A percentile compares a stretch with the other conserved stretches of the same genome.
Evolutionary conservation across 2,797 vertebrate genomes (phyloP).

Genomic region (Crenuchus spilurus): DNA sequence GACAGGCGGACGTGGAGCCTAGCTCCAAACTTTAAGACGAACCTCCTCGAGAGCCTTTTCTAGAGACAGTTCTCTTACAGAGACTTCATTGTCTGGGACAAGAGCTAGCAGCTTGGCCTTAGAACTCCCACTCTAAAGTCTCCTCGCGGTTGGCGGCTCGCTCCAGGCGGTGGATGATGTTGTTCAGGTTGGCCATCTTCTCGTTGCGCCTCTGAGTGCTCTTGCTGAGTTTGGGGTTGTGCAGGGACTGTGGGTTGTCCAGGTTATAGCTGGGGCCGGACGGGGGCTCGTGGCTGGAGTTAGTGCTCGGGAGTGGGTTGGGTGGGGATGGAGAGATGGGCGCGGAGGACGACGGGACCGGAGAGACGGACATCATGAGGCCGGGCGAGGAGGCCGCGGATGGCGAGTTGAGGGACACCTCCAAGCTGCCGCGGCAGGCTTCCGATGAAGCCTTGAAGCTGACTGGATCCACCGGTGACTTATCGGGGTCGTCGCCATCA

Average conservation of each 20-base stretch:
- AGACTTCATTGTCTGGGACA: conserved; percentile 53
- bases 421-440: conserved; percentile 89
- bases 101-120: conserved; percentile 21
- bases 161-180: conserved; percentile 97
- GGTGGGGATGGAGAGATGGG: conserved; percentile 89
- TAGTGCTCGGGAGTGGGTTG: conserved; percentile 70
- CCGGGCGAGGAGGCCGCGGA: conserved; percentile 92
- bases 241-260: conserved; percentile 73
- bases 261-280: conserved; percentile 70
- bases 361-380: conserved; percentile 90
- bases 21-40: conserved; percentile 54
- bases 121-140: conserved; percentile 97
- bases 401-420: conserved; percentile 89
- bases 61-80: conserved; percentile 59
- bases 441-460: conserved; percentile 89
- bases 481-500: conserved; percentile 75
- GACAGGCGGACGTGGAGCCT: conserved; percentile 51
- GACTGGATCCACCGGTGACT: conserved; percentile 79
- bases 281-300: conserved; percentile 77
- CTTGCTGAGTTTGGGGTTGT: conserved; percentile 84
- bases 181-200: conserved; percentile 99
- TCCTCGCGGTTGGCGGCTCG: conserved; percentile 95
- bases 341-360: conserved; percentile 88
- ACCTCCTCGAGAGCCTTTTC: conserved; percentile 58
- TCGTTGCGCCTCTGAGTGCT: conserved; percentile 93